phyloP scores from a whole-genome alignment of 2,888 invertebrate genomes.

The Noctua pronuba region DNA sequence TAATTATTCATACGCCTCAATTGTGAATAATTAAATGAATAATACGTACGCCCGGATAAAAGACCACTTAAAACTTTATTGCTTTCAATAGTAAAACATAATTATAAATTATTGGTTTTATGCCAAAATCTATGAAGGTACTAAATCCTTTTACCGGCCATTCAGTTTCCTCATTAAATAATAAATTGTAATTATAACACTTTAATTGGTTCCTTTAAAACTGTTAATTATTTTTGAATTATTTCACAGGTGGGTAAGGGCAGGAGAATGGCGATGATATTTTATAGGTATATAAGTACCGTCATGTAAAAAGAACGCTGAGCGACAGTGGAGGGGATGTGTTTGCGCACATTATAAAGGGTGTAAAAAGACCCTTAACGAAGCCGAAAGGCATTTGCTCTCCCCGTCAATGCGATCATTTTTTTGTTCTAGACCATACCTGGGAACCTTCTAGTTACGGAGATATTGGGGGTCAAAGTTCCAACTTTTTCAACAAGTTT shows the following conservation, averaged over 20 bases:
- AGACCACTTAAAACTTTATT: conserved; percentile 42
- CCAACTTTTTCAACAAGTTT: too few relatives aligned
- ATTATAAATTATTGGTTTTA: conserved; percentile 35
- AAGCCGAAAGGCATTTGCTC: too few relatives aligned
- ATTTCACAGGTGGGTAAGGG: neutral
- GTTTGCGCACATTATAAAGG: too few relatives aligned
- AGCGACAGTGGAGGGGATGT: too few relatives aligned
- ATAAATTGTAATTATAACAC: conserved; percentile 31
- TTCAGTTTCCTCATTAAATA: conserved; percentile 14
- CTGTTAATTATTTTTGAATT: neutral
- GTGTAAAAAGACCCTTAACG: too few relatives aligned
- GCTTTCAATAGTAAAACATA: conserved; percentile 26
- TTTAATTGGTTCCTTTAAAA: conserved; percentile 17
- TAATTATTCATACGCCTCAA: conserved; percentile 31
- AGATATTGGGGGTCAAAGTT: too few relatives aligned
- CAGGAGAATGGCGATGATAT: neutral
- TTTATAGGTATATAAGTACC: too few relatives aligned
- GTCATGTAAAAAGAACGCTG: too few relatives aligned
- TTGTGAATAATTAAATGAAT: conserved; percentile 40
- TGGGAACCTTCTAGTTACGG: too few relatives aligned
- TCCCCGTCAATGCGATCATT: too few relatives aligned
- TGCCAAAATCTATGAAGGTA: conserved; percentile 28
- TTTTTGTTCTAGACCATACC: too few relatives aligned
- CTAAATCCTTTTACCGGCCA: conserved; percentile 12
- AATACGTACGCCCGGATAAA: conserved; percentile 26